phyloP scores from a whole-genome alignment of 1,140 invertebrate genomes.

The Drosophila dunni region DNA sequence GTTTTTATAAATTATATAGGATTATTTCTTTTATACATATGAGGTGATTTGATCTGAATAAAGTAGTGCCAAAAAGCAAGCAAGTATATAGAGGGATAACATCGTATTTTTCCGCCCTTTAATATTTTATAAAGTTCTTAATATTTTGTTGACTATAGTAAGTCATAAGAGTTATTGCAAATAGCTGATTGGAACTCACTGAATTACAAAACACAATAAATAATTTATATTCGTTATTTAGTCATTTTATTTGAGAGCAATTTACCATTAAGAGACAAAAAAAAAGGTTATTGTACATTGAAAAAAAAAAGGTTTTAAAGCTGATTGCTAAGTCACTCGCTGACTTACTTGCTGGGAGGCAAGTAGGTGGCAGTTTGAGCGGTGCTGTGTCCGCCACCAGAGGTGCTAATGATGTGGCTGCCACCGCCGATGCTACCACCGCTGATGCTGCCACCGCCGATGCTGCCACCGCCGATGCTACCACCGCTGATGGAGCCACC shows the following conservation, averaged over 20 bases:
- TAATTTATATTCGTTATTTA: slow-evolving; percentile 10
- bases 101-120: too few relatives aligned
- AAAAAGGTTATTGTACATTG: slow-evolving; percentile 18
- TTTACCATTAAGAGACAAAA: slow-evolving; percentile 30
- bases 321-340: background rate
- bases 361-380: slow-evolving; percentile 64
- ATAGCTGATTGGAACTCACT: too few relatives aligned
- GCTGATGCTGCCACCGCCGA: background rate
- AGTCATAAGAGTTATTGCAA: too few relatives aligned
- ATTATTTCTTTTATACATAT: too few relatives aligned
- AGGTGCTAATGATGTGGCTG: slow-evolving; percentile 24
- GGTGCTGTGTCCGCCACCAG: slow-evolving; percentile 40
- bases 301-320: slow-evolving; percentile 20
- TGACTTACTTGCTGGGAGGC: slow-evolving; percentile 60
- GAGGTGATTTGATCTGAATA: too few relatives aligned
- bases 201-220: too few relatives aligned
- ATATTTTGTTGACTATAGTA: too few relatives aligned
- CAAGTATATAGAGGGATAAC: too few relatives aligned
- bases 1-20: too few relatives aligned
- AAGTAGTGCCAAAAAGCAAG: too few relatives aligned
- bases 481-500: slow-evolving; percentile 19
- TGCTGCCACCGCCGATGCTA: slow-evolving; percentile 3
- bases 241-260: slow-evolving; percentile 18
- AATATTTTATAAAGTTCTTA: too few relatives aligned
- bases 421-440: slow-evolving; percentile 1